These are phyloP conservation scores for Narcine bancroftii DNA, from an alignment of 2,113 vertebrate genomes.

Conservation along the genomic window DNA sequence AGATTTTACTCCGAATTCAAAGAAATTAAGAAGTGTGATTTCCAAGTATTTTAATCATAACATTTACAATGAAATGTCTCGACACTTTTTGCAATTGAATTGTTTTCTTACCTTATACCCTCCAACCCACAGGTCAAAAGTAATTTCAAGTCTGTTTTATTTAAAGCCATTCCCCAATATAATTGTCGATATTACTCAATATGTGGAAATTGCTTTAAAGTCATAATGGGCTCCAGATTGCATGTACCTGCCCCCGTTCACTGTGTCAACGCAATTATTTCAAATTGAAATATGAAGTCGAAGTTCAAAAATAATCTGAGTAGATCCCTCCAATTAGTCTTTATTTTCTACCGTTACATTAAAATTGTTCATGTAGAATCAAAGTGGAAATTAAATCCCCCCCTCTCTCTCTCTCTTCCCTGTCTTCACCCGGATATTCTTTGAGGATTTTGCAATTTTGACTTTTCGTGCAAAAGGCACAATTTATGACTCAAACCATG, in stretches of 20 bases:
- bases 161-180: background rate
- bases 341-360: background rate
- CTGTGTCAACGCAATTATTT: background rate
- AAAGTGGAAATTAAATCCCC: background rate
- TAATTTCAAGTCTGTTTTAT: background rate
- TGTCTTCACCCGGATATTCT: background rate
- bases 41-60: background rate
- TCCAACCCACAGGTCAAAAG: background rate
- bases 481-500: background rate
- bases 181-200: background rate
- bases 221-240: background rate
- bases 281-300: background rate
- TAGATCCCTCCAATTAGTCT: background rate
- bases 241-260: background rate
- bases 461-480: background rate
- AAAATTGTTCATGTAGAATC: background rate
- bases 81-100: background rate
- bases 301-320: background rate
- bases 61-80: background rate
- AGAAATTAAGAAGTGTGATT: background rate
- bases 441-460: background rate
- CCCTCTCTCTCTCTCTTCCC: too few species aligned
- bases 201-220: background rate
- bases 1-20: background rate
- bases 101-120: too few species aligned